These are phyloP conservation scores for Cranoglanis bouderius DNA, from an alignment of 2,113 vertebrate species.

Conservation along the genomic window DNA sequence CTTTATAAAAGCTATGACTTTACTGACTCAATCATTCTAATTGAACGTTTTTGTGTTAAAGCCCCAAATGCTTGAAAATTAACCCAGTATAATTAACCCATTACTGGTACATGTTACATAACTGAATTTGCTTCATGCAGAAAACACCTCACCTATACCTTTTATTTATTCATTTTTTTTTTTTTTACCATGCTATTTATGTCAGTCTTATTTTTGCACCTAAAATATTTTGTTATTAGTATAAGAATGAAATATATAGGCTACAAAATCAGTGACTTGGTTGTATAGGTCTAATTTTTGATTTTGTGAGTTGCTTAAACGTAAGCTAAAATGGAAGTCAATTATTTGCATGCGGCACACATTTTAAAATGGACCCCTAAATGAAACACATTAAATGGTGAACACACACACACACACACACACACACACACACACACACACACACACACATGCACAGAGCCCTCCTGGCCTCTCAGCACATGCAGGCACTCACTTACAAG, in stretches of 20 bases:
- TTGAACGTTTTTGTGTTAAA: background rate
- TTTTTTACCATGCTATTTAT: background rate
- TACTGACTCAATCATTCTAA: background rate
- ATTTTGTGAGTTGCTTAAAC: conserved; percentile 49
- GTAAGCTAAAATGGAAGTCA: conserved; percentile 62
- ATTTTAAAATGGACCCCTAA: conserved; percentile 67
- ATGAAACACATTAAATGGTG: conserved; percentile 64
- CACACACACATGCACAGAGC: conserved; percentile 52
- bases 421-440: conserved; percentile 60
- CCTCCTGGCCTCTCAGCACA: conserved; percentile 47
- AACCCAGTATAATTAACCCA: background rate
- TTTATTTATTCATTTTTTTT: background rate
- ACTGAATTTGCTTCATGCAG: background rate
- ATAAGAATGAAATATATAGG: background rate
- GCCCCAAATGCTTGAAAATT: background rate
- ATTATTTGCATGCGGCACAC: conserved; percentile 74
- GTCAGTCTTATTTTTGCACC: background rate
- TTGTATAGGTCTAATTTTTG: conserved; percentile 40
- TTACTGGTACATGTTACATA: background rate
- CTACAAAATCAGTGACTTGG: background rate
- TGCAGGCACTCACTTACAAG: conserved; percentile 69
- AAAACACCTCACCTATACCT: background rate
- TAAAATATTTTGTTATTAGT: background rate
- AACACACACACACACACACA: conserved; percentile 47
- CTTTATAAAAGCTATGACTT: background rate